phyloP scores from a whole-genome alignment of 2,113 vertebrate species.

The Mormyrus lacerda region DNA sequence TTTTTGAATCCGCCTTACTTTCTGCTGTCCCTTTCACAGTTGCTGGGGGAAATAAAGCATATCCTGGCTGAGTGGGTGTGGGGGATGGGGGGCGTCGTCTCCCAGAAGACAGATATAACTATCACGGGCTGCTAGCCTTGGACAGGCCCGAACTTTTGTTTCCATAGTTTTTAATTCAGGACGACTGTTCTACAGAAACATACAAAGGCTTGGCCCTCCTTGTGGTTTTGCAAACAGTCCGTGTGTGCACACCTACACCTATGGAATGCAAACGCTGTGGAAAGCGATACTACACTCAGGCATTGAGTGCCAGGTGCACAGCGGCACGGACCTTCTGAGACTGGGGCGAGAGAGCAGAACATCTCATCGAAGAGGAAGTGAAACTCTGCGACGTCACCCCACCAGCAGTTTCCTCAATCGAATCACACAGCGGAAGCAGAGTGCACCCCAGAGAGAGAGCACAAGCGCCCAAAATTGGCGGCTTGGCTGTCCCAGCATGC shows the following conservation, averaged over 20 bases:
- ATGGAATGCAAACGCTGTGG: background rate
- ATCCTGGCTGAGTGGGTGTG: background rate
- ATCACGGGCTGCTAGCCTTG: background rate
- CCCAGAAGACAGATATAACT: background rate
- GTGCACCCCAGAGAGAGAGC: background rate
- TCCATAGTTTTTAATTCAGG: background rate
- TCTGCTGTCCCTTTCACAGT: background rate
- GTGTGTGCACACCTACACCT: background rate
- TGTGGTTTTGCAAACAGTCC: background rate
- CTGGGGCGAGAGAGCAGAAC: background rate
- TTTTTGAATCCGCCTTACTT: background rate
- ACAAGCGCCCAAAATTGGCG: background rate
- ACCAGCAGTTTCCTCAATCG: background rate
- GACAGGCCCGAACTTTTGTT: background rate
- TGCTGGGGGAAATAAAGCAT: background rate
- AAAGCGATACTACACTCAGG: background rate
- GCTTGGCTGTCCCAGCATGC: background rate
- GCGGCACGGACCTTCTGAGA: background rate
- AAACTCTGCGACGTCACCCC: conserved; percentile 8
- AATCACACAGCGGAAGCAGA: conserved; percentile 5
- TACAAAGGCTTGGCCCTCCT: background rate
- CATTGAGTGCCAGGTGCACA: background rate
- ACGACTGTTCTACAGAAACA: background rate
- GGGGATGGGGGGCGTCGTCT: background rate
- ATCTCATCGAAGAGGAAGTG: background rate